A percentile compares a stretch with the other conserved stretches of the same genome.
Conservation (phyloP, 2,797 vertebrate genomes). For the Platalea minor region DNA sequence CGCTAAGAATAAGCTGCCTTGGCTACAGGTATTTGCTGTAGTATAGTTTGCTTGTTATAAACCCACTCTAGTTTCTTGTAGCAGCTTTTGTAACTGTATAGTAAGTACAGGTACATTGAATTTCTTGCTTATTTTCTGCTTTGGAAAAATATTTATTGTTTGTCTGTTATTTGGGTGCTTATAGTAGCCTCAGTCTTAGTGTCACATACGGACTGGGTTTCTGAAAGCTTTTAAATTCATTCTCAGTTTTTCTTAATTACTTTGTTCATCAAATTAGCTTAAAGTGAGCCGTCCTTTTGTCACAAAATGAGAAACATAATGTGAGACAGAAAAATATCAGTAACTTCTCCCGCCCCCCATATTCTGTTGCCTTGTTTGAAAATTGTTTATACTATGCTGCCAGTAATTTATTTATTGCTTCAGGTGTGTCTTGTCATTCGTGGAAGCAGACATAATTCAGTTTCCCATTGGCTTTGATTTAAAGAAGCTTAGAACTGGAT, state of each 20-base stretch:
- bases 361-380: background rate
- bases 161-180: background rate
- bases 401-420: background rate
- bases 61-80: background rate
- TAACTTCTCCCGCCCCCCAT: accelerated
- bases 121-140: background rate
- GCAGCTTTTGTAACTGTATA: background rate
- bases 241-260: background rate
- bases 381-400: background rate
- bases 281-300: background rate
- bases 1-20: background rate
- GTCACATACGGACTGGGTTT: background rate
- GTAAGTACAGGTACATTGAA: background rate
- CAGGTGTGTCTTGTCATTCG: background rate
- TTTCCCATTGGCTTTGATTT: background rate
- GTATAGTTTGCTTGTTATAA: background rate
- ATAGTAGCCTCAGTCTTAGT: background rate
- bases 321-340: background rate
- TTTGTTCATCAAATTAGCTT: background rate
- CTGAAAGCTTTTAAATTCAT: background rate
- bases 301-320: background rate
- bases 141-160: background rate
- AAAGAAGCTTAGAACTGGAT: background rate
- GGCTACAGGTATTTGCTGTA: background rate
- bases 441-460: background rate